Conservation (phyloP, 1,140 invertebrate species). For the Manduca sexta region DNA sequence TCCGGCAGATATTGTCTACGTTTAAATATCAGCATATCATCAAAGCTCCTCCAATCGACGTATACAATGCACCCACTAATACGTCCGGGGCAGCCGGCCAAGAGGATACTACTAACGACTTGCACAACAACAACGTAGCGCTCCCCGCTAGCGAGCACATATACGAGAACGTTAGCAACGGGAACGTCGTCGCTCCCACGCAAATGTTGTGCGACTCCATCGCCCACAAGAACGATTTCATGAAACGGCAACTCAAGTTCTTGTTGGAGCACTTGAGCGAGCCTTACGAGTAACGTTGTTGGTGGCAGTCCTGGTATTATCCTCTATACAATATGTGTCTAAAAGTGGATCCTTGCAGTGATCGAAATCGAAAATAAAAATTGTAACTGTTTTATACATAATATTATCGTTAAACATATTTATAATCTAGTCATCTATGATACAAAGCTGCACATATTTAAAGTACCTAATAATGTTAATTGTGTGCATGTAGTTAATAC, state of each 20-base stretch:
- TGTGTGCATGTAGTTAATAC: conserved; percentile 67
- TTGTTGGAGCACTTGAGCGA: conserved; percentile 76
- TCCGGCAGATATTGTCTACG: conserved; percentile 81
- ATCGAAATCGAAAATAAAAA: conserved; percentile 60
- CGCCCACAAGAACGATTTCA: conserved; percentile 67
- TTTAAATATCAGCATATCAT: conserved; percentile 80
- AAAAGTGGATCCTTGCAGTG: conserved; percentile 73
- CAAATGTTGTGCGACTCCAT: conserved; percentile 64
- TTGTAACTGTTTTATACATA: conserved; percentile 65
- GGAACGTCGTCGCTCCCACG: conserved; percentile 57
- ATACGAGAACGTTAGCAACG: conserved; percentile 64
- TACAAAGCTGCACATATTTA: conserved; percentile 68
- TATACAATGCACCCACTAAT: conserved; percentile 56
- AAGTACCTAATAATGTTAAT: conserved; percentile 38
- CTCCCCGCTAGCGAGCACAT: conserved; percentile 27
- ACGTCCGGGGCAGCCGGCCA: conserved; percentile 33
- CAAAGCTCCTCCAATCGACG: conserved; percentile 71
- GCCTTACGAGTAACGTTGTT: conserved; percentile 72
- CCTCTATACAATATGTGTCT: conserved; percentile 63
- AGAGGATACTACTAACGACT: conserved; percentile 55
- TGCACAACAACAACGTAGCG: conserved; percentile 39
- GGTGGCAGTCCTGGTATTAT: conserved; percentile 51
- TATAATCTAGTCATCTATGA: conserved; percentile 68
- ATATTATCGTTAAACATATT: conserved; percentile 37
- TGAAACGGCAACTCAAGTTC: conserved; percentile 73